Evolutionary conservation across 2,113 vertebrate genomes (phyloP).

Genomic region (Glaucomys volans): DNA sequence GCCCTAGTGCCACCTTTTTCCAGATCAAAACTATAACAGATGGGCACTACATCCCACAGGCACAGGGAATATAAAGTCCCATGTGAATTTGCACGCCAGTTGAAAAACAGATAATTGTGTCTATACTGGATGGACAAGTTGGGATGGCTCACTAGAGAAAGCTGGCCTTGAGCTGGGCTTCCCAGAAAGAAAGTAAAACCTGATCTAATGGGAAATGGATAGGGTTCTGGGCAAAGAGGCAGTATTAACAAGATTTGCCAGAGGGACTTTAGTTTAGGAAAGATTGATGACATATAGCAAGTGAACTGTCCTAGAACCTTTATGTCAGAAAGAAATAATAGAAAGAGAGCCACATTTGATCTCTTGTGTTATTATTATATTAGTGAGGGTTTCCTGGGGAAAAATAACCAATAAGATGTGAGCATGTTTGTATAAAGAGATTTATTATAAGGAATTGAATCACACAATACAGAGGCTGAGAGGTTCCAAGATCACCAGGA

Average conservation of each 20-base stretch:
- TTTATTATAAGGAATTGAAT: too few species aligned
- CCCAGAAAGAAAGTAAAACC: background rate
- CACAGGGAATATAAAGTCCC: rapidly evolving
- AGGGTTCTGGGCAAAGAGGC: background rate
- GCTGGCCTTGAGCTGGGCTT: background rate
- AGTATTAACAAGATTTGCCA: background rate
- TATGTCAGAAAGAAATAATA: background rate
- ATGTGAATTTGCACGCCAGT: background rate
- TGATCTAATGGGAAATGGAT: background rate
- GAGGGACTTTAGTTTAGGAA: background rate
- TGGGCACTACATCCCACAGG: background rate
- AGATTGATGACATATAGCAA: background rate
- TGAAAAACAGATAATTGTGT: background rate
- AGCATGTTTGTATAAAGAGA: too few species aligned
- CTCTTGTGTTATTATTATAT: background rate
- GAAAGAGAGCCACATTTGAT: background rate
- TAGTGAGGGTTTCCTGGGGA: background rate
- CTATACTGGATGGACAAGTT: background rate
- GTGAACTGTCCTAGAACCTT: background rate
- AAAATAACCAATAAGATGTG: background rate
- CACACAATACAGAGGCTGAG: background rate
- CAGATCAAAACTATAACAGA: background rate
- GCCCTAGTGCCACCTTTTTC: too few species aligned
- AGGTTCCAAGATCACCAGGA: background rate
- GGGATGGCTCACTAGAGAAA: background rate